A percentile compares a stretch with the other conserved stretches of the same genome.
phyloP scores from a whole-genome alignment of 2,888 invertebrate genomes.

The Leucozona laternaria region DNA sequence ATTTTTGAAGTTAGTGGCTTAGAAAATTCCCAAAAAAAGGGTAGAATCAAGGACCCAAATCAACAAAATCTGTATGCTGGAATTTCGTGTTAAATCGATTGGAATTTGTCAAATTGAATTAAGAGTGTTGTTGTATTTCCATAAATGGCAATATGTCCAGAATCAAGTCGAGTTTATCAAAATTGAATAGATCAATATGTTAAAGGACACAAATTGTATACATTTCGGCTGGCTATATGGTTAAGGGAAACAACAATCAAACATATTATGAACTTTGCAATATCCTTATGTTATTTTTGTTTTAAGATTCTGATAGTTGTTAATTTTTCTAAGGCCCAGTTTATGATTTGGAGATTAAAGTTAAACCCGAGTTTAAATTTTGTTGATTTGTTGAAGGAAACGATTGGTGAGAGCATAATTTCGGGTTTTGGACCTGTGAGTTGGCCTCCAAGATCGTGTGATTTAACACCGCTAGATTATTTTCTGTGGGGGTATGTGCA shows the following conservation, averaged over 20 bases:
- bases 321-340: not conserved
- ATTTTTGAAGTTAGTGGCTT: constrained; percentile 14
- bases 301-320: not conserved
- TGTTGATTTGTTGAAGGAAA: no score
- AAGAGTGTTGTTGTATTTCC: not conserved
- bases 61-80: constrained; percentile 1
- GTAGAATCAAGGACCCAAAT: not conserved
- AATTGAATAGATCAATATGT: not conserved
- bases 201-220: not conserved
- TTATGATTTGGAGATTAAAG: no score
- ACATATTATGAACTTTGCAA: not conserved
- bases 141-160: not conserved
- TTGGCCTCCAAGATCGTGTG: no score
- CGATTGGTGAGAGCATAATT: no score
- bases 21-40: constrained; percentile 20
- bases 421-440: no score
- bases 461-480: no score
- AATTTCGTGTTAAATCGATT: constrained; percentile 21
- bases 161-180: not conserved
- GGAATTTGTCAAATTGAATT: constrained; percentile 18
- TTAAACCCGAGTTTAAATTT: no score
- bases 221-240: no score
- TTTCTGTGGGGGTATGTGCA: no score
- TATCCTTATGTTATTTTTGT: not conserved
- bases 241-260: not conserved